These are phyloP conservation scores for Cebidichthys violaceus DNA, from an alignment of 2,113 vertebrate species.

Conservation along the genomic window DNA sequence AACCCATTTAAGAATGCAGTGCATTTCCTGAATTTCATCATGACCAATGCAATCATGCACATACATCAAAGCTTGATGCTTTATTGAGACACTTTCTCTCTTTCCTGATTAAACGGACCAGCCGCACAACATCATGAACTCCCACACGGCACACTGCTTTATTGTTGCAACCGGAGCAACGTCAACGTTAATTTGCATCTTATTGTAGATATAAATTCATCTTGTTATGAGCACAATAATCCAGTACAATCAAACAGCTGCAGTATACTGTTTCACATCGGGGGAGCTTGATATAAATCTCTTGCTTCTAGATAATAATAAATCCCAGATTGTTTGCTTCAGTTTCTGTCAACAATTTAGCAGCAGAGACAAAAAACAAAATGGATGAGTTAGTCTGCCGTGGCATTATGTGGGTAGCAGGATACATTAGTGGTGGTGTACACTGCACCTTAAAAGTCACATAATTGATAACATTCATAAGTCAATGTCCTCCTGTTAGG, in stretches of 20 bases:
- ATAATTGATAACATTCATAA: constrained; percentile 14
- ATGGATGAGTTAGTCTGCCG: background rate
- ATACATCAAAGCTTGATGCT: background rate
- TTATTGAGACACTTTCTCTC: background rate
- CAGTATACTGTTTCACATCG: constrained; percentile 30
- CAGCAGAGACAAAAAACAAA: background rate
- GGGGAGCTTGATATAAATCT: constrained; percentile 48
- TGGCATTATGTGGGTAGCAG: constrained; percentile 15
- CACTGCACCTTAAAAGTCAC: constrained; percentile 3
- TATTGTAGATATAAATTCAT: constrained; percentile 50
- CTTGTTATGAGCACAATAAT: constrained; percentile 48
- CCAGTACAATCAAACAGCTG: constrained; percentile 39
- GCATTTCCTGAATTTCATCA: background rate
- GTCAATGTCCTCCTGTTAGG: constrained; percentile 5
- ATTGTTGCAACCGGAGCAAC: constrained; percentile 17
- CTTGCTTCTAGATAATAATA: constrained; percentile 31
- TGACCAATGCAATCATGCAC: background rate
- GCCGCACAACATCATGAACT: constrained; percentile 1
- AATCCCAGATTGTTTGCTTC: constrained; percentile 29
- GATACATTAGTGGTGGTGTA: background rate
- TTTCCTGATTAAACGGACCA: background rate
- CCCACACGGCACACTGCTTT: constrained; percentile 1
- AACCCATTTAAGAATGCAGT: background rate
- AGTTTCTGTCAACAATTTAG: constrained; percentile 45
- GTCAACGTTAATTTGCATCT: constrained; percentile 42